Conservation (phyloP, 2,797 vertebrate genomes). For the Decapterus maruadsi region DNA sequence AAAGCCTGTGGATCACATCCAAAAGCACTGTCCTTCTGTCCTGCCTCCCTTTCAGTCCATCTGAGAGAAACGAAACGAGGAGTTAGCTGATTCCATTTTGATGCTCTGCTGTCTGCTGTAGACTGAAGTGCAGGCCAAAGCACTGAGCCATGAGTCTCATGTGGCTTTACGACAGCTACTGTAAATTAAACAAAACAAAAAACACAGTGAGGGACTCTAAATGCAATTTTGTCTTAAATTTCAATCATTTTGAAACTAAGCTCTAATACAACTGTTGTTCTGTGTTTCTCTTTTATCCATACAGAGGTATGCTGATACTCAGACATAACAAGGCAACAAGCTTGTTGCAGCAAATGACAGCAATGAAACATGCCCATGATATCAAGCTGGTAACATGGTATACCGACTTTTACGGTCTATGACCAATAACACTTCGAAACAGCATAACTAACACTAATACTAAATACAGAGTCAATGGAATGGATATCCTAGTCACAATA, state of each 20-base stretch:
- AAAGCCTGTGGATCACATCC: conserved; percentile 59
- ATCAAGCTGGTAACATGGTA: conserved; percentile 13
- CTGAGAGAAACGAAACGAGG: conserved; percentile 25
- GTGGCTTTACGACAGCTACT: conserved; percentile 21
- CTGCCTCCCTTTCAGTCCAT: conserved; percentile 33
- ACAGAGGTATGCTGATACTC: conserved; percentile 34
- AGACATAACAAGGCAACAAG: conserved; percentile 33
- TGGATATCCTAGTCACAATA: not conserved
- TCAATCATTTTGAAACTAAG: conserved; percentile 37
- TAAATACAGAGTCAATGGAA: not conserved
- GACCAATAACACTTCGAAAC: not conserved
- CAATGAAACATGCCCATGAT: conserved; percentile 22
- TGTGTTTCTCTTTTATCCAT: conserved; percentile 33
- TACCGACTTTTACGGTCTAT: conserved; percentile 1
- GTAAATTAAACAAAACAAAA: conserved; percentile 53
- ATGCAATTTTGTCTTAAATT: conserved; percentile 43
- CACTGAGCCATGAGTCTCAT: conserved; percentile 30
- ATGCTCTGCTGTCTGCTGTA: conserved; percentile 47
- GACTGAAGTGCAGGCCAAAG: conserved; percentile 26
- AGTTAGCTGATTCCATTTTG: conserved; percentile 33
- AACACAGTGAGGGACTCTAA: conserved; percentile 31
- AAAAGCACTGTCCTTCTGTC: conserved; percentile 56
- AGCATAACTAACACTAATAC: not conserved
- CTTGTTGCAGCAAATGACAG: conserved; percentile 35
- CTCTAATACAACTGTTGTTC: conserved; percentile 30